A percentile compares a stretch with the other conserved stretches of the same genome.
phyloP scores from a whole-genome alignment of 2,888 invertebrate species.

The Stenoptilia bipunctidactyla region DNA sequence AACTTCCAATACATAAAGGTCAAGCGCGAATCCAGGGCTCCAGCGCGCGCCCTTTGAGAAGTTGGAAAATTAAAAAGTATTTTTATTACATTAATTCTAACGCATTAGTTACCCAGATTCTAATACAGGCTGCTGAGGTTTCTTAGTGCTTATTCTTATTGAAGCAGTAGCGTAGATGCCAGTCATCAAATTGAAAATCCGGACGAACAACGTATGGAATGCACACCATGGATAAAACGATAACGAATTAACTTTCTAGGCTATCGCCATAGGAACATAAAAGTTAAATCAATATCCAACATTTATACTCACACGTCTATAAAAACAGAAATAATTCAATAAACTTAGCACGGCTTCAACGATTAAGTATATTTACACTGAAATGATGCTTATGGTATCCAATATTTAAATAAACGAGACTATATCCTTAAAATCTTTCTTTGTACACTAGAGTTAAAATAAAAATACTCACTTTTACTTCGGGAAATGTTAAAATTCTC shows the following conservation, averaged over 20 bases:
- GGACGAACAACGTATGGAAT: conserved; percentile 18
- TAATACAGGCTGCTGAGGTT: conserved; percentile 25
- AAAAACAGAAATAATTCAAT: neutral
- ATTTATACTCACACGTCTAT: conserved; percentile 18
- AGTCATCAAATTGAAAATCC: conserved; percentile 47
- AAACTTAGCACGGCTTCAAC: neutral
- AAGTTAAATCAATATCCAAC: conserved; percentile 52
- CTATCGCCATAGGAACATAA: conserved; percentile 52
- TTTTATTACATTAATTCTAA: neutral
- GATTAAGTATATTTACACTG: conserved; percentile 13
- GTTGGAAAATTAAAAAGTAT: conserved; percentile 7
- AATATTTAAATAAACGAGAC: conserved; percentile 10
- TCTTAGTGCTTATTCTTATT: conserved; percentile 53
- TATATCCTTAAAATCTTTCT: no score
- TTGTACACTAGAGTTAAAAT: conserved; percentile 12
- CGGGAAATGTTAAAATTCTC: conserved; percentile 59
- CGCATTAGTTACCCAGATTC: conserved; percentile 32
- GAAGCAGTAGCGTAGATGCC: conserved; percentile 61
- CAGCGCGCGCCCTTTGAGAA: conserved; percentile 40
- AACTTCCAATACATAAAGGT: conserved; percentile 47
- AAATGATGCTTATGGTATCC: conserved; percentile 16
- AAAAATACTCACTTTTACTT: conserved; percentile 58
- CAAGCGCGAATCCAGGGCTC: conserved; percentile 44
- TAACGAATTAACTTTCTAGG: conserved; percentile 10
- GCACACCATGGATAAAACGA: conserved; percentile 13